Evolutionary conservation across 2,888 invertebrate species (phyloP), one percentile per base, ranked within the genome.

Genomic region (Drosophila quasianomalipes): DNA sequence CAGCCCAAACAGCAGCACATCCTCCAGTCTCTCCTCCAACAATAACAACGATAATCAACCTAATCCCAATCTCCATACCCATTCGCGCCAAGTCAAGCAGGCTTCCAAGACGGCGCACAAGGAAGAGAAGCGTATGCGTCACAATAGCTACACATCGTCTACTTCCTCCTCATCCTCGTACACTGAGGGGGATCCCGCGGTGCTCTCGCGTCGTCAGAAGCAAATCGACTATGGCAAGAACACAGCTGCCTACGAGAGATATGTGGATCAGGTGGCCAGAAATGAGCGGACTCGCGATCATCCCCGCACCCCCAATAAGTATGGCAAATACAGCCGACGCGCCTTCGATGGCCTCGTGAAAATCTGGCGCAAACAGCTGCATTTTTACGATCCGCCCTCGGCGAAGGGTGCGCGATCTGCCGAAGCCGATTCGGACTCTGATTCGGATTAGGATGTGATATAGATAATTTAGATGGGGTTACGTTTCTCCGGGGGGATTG

Each of bases 171-270:
- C 91, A 0, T 91, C 91, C 0, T 83, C 89, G 37, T 90, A 86
- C 26, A 71, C 68, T 6, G 98, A 98, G 94, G 95, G 95, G 10
- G 97, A 98, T 94, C 95, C 96, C 22, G 94, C 91, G 5, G 93
- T 97, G 31, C 93, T 99, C 70, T 94, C 95, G 49, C 95, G 98
- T 75, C 95, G 98, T 52, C 98, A 98, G 91, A 98, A 98, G 93
- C 98, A 98, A 94, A 97, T 99, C 88, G 98, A 98, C 93, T 99
- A 97, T 94, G 99, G 99, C 16, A 98, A 98, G 94, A 98, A 98
- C 91, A 98, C 98, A 35, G 93, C 96, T 79, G 97, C 97, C 49
- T 98, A 98, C 92, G 96, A 96, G 82, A 95, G 96, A 93, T 98
- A 97, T 84, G 90, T 94, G 14, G 94, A 94, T 82, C 85, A 94